Base-by-base conservation (phyloP, 2,797 vertebrate genomes). In the Propithecus deckenii region DNA sequence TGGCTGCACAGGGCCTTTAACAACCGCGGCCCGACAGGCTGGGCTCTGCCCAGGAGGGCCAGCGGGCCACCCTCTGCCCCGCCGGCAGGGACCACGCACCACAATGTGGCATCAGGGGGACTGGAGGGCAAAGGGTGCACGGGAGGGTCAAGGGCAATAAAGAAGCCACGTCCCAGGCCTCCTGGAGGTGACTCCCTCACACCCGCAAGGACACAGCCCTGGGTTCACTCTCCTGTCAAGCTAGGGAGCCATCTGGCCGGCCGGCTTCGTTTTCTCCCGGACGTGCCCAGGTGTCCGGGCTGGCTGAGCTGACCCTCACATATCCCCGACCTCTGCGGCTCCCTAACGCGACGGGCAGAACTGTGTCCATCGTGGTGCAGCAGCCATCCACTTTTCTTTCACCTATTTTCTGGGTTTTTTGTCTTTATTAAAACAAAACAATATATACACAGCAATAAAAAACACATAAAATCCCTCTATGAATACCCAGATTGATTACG, bases 371-470 rank as follows among this genome's bases (percentile, higher is more conserved):
- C 48, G 35, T 32, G 10, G n/a, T 52, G 50, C n/a, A 15, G n/a
- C 61, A 74, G 61, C 32, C 25, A 52, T 32, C 32, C 14, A 67
- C 57, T 95, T 79, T 76, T 20, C 41, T 81, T 75, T 71, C 10
- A 57, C 38, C 14, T 71, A 14, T 75, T 72, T 75, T 57, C 50
- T 80, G 83, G 67, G 20, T 5, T 25, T 57, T 79, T 41, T 67
- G 5, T 30, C 80, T 86, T 91, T 52, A 75, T 67, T 80, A 67
- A 89, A 78, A 79, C 30, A 11, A 52, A 14, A 46, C 55, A 55
- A 84, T 5, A 52, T 30, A 80, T 35, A 71, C 43, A 43, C 50
- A 76, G n/a, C 48, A 61, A 22, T 23, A 81, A 57, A 76, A 63
- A 8, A 20, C 32, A 72, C n/a, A 48, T 15, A 57, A 63, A 59